Conservation (phyloP, 1,140 invertebrate genomes). For the Bombus fervidus region DNA sequence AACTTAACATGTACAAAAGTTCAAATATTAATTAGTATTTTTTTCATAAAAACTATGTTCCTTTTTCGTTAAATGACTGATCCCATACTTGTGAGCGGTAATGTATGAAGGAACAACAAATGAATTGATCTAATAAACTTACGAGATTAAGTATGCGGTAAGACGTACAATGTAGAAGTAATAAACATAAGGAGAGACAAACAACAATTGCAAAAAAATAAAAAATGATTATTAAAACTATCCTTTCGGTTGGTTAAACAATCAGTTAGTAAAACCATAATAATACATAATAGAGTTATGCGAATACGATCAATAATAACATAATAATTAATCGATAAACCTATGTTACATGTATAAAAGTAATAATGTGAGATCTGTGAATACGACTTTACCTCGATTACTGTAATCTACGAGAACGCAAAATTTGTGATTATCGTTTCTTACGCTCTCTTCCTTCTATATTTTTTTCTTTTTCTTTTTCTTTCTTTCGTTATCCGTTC, state of each 20-base stretch:
- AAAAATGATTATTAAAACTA: slow-evolving; percentile 77
- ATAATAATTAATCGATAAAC: slow-evolving; percentile 71
- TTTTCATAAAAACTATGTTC: too few relatives aligned
- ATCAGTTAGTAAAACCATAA: slow-evolving; percentile 75
- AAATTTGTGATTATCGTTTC: slow-evolving; percentile 49
- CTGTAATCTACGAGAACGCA: slow-evolving; percentile 71
- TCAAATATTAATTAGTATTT: too few relatives aligned
- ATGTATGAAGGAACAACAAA: background rate
- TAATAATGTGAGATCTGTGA: slow-evolving; percentile 80
- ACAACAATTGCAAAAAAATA: slow-evolving; percentile 74
- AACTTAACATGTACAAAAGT: too few relatives aligned
- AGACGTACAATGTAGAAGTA: background rate
- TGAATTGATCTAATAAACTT: background rate
- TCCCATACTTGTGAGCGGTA: background rate
- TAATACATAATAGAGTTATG: slow-evolving; percentile 72
- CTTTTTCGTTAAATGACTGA: background rate
- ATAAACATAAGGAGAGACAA: slow-evolving; percentile 62
- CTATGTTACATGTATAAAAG: slow-evolving; percentile 75
- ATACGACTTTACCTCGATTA: slow-evolving; percentile 77
- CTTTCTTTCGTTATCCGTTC: background rate
- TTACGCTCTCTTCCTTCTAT: background rate
- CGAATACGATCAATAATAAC: slow-evolving; percentile 72
- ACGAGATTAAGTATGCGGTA: background rate
- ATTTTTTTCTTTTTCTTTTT: too few relatives aligned
- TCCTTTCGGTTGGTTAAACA: slow-evolving; percentile 72